Percentiles rank a stretch among this genome's conserved stretches.
Conservation (phyloP, 2,797 vertebrate species). For the Phoxinus dragarum region DNA sequence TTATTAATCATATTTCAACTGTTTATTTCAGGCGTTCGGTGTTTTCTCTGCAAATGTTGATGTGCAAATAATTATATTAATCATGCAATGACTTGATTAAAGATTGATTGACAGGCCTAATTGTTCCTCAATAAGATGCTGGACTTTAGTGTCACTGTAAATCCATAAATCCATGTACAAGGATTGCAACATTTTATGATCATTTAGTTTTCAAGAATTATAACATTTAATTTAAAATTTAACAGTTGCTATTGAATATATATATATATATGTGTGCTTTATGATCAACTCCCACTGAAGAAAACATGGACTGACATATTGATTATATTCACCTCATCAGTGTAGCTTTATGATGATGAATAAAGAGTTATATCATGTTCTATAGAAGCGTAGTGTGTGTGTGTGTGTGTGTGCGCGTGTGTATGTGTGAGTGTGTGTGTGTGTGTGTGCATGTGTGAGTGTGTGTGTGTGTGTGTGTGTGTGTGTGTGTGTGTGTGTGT, state of each 20-base stretch:
- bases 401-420: too few relatives aligned
- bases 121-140: neutral
- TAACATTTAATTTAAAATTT: neutral
- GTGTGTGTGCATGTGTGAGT: too few relatives aligned
- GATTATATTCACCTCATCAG: too few relatives aligned
- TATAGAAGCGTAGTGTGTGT: too few relatives aligned
- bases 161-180: neutral
- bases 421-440: too few relatives aligned
- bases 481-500: too few relatives aligned
- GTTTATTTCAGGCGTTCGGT: neutral
- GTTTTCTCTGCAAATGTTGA: neutral
- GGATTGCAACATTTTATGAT: neutral
- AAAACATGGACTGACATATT: too few relatives aligned
- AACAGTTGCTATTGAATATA: neutral
- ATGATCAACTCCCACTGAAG: neutral
- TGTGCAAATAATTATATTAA: neutral
- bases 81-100: neutral
- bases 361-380: too few relatives aligned
- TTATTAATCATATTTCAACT: too few relatives aligned
- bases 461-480: too few relatives aligned
- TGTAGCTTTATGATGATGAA: neutral
- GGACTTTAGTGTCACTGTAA: neutral
- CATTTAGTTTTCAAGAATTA: neutral
- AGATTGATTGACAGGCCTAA: neutral
- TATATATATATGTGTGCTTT: too few relatives aligned